Conservation (phyloP, 2,888 invertebrate species). For the Chalcosyrphus nemorum region DNA sequence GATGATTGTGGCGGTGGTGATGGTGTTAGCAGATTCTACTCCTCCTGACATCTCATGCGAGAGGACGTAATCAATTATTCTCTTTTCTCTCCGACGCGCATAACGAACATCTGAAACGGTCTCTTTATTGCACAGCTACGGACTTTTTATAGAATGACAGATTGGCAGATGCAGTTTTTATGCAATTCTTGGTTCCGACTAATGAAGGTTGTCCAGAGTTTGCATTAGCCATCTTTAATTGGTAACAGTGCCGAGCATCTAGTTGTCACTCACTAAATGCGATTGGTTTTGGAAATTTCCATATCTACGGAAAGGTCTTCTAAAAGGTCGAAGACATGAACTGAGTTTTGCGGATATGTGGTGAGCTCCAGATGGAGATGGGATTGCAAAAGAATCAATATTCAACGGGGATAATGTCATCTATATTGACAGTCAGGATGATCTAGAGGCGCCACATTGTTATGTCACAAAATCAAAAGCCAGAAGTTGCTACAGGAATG, state of each 20-base stretch:
- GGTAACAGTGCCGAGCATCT: not conserved
- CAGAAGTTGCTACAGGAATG: too few species aligned
- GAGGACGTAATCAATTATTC: slow-evolving; percentile 60
- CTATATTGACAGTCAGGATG: too few species aligned
- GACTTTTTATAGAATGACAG: slow-evolving; percentile 46
- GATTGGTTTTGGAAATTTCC: too few species aligned
- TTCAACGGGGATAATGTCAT: too few species aligned
- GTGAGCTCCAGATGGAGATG: too few species aligned
- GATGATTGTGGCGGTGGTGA: not conserved
- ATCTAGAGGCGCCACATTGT: too few species aligned
- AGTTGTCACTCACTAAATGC: too few species aligned
- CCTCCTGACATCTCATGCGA: slow-evolving; percentile 36
- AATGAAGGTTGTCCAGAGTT: not conserved
- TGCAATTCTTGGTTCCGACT: not conserved
- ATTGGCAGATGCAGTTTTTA: slow-evolving; percentile 50
- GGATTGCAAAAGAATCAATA: too few species aligned
- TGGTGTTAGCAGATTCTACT: not conserved
- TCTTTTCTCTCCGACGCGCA: slow-evolving; percentile 39
- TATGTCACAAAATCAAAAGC: too few species aligned
- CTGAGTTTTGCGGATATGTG: too few species aligned
- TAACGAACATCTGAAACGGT: not conserved
- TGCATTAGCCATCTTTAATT: not conserved
- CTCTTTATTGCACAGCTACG: slow-evolving; percentile 5
- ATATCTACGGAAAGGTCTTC: too few species aligned
- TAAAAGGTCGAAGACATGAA: too few species aligned